Evolutionary conservation across 2,888 invertebrate genomes (phyloP).

Genomic region (Melanargia galathea): DNA sequence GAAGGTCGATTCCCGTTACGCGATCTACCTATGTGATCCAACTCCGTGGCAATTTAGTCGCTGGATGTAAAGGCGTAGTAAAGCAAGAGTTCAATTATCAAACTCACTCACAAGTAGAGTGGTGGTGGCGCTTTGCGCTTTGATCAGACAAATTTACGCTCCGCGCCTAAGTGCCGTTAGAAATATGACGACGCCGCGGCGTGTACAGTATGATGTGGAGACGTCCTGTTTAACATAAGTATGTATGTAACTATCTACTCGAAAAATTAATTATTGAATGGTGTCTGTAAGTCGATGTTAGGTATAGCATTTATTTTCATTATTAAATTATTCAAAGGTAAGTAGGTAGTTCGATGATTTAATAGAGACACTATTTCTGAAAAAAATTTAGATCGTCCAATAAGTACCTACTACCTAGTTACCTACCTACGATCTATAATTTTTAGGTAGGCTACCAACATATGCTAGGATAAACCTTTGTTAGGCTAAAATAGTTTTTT

Average conservation of each 20-base stretch:
- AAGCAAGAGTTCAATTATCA: slow-evolving; percentile 38
- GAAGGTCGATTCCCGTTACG: not conserved
- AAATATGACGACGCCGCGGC: slow-evolving; percentile 44
- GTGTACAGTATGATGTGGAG: slow-evolving; percentile 35
- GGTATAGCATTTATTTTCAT: too few relatives aligned
- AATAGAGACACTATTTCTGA: too few relatives aligned
- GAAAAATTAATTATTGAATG: not conserved
- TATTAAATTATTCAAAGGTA: too few relatives aligned
- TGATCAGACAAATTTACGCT: slow-evolving; percentile 61
- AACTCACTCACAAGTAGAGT: slow-evolving; percentile 32
- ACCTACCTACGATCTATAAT: too few relatives aligned
- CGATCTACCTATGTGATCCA: too few relatives aligned
- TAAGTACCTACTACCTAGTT: too few relatives aligned
- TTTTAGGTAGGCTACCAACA: too few relatives aligned
- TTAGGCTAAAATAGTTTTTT: too few relatives aligned
- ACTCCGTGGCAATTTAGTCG: not conserved
- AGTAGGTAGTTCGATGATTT: too few relatives aligned
- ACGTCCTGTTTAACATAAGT: not conserved
- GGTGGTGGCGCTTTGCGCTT: slow-evolving; percentile 52
- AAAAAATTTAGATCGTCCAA: too few relatives aligned
- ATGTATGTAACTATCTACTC: not conserved
- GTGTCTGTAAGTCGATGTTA: not conserved
- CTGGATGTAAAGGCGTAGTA: slow-evolving; percentile 14
- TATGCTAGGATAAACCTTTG: too few relatives aligned
- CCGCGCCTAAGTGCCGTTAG: slow-evolving; percentile 50